Evolutionary conservation across 2,113 vertebrate species (phyloP).

Genomic region (Mesembrinibis cayennensis): DNA sequence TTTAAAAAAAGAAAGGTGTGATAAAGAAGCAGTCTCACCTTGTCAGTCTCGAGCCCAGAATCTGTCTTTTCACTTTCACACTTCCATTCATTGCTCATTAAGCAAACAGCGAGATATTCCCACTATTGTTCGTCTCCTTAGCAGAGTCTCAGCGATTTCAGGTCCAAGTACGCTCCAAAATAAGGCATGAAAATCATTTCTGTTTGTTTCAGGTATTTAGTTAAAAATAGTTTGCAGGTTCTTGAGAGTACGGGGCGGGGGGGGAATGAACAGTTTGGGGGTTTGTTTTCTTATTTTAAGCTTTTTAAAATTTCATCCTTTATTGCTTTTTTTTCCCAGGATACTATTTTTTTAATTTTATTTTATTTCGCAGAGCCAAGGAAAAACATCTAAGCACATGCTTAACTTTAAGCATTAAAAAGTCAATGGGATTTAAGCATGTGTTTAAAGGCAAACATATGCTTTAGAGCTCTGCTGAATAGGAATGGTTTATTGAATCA

Average conservation of each 20-base stretch:
- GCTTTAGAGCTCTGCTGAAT: conserved; percentile 58
- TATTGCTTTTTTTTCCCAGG: background rate
- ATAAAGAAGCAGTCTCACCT: conserved; percentile 64
- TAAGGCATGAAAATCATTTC: conserved; percentile 4
- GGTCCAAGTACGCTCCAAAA: conserved; percentile 4
- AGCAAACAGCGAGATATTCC: conserved; percentile 66
- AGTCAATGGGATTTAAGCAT: conserved; percentile 63
- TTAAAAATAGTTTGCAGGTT: background rate
- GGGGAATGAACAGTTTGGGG: background rate
- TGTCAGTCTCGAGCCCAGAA: conserved; percentile 57
- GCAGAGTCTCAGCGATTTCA: conserved; percentile 5
- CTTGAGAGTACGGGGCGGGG: background rate
- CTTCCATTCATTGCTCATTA: conserved; percentile 69
- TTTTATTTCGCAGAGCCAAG: conserved; percentile 1
- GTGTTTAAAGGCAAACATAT: conserved; percentile 68
- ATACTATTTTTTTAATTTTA: background rate
- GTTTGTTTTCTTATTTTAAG: background rate
- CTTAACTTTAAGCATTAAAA: conserved; percentile 69
- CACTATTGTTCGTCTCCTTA: conserved; percentile 40
- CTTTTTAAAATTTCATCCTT: background rate
- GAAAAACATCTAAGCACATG: conserved; percentile 33
- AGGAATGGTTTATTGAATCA: conserved; percentile 62
- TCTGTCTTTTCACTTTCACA: conserved; percentile 71
- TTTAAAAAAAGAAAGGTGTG: conserved; percentile 26
- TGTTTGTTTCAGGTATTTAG: conserved; percentile 44